Base-by-base conservation (phyloP, 2,113 vertebrate genomes). In the Columbina picui region DNA sequence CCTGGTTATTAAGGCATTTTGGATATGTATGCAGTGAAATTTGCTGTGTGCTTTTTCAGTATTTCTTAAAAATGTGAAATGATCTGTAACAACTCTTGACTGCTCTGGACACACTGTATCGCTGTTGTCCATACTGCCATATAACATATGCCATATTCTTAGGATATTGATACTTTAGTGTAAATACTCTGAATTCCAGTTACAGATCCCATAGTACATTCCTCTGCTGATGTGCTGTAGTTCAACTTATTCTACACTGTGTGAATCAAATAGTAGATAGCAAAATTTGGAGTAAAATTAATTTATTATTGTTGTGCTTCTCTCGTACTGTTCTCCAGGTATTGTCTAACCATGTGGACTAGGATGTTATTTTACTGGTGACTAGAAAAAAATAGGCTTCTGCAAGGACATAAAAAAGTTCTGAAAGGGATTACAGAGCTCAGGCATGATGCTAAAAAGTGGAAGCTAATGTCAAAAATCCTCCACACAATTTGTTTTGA, bases 61-160 rank as follows among this genome's bases (percentile, higher is more conserved):
- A 52, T 75, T 68, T 89, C 65, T 89, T 71, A 52, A 41, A 78
- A 81, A 49, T 4, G 9, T 79, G 16, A 68, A 43, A 52, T 64
- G 14, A 63, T 45, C 41, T 70, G 29, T 67, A 60, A 59, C 3
- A 12, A 36, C 13, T 53, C 68, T 15, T 68, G n/a, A 17, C 49
- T 52, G 8, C 14, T 75, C n/a, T 45, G 26, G 29, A 30, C 34
- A 36, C 8, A 7, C 15, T 9, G 0, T 25, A 39, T 60, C 0
- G 0, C 30, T 70, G 2, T 25, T 76, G 20, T 71, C 32, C 32
- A 20, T 26, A 14, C 55, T 61, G 26, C 20, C 8, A 2, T 45
- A 19, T 45, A 45, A 45, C 43, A 18, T 23, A 27, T n/a, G 41
- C 60, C 34, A 68, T 63, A 55, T 71, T 38, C 49, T 92, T 88